Evolutionary conservation across 2,888 invertebrate species (phyloP), one percentile per base, ranked within the genome.

Genomic region (Tiliacea citrago): DNA sequence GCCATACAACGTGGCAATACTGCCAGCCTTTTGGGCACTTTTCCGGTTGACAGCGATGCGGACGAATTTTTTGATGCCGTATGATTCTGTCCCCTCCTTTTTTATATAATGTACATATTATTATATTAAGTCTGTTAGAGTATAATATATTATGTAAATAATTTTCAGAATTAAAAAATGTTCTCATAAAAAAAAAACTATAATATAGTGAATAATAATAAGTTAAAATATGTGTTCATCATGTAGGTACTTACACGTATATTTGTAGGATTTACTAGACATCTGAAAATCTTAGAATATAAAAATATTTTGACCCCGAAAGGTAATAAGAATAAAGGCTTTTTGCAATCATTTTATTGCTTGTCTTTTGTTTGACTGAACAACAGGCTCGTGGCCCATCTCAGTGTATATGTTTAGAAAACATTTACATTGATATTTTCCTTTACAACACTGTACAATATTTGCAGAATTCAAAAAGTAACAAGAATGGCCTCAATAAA

Each of bases 381-480:
- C 57, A 53, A 73, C n/a, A 62, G 45, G 7, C 57, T n/a, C 16
- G 53, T 7, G 21, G n/a, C n/a, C 9, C n/a, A 51, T 24, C 13
- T 63, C n/a, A 47, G 39, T 55, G 24, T 68, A 13, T 24, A 63
- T 10, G 51, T 49, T 63, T 42, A 49, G 21, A 63, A 61, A 60
- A 68, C 18, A 75, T 45, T 68, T 65, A 61, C 55, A 18, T 81
- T 65, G 16, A n/a, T 62, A 13, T 53, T 35, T 67, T 63, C 61
- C 55, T 42, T 53, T 10, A 69, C 35, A 77, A 67, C 65, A 24
- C 45, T 35, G 10, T 55, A 66, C 47, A 4, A 60, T 61, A 65
- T 81, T 71, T 67, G 58, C n/a, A 18, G 62, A 82, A 79, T 71
- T 74, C 49, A 61, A 70, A 65, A 79, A 60, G 58, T 67, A 42